A percentile compares a stretch with the other conserved stretches of the same genome.
Conservation (phyloP, 2,113 vertebrate genomes). For the Oncorhynchus clarkii region DNA sequence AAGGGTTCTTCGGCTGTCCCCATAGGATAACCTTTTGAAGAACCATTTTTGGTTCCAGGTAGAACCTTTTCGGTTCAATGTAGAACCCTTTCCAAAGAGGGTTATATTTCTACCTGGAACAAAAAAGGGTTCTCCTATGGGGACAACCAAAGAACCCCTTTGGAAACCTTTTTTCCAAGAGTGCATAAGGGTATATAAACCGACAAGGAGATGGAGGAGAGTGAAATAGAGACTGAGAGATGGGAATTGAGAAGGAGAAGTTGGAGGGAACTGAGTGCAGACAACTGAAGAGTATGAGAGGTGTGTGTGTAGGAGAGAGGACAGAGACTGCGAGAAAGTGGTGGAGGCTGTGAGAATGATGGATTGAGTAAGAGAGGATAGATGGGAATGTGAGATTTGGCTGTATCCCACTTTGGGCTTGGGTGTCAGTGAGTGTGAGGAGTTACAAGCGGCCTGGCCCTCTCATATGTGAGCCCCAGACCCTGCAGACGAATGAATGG, state of each 20-base stretch:
- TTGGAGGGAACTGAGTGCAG: background rate
- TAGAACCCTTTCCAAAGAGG: too few species aligned
- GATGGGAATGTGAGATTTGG: background rate
- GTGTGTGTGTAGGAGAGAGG: background rate
- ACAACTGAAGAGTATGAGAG: background rate
- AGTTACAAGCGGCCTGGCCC: constrained; percentile 28
- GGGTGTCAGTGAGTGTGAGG: constrained; percentile 30
- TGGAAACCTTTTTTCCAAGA: too few species aligned
- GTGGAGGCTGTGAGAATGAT: background rate
- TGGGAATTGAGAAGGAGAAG: background rate
- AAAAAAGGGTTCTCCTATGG: too few species aligned
- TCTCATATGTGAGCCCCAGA: constrained; percentile 27
- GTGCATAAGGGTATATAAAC: too few species aligned
- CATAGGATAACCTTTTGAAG: too few species aligned
- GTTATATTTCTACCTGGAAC: too few species aligned
- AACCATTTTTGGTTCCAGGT: too few species aligned
- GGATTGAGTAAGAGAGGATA: background rate
- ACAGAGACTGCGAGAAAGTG: background rate
- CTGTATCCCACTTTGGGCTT: background rate
- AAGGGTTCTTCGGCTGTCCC: too few species aligned
- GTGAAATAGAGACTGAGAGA: background rate
- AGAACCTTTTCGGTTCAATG: too few species aligned
- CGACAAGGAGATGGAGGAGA: background rate
- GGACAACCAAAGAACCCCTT: too few species aligned
- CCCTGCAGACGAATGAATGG: constrained; percentile 61